Percentiles rank a stretch among this genome's conserved stretches.
Evolutionary conservation across 1,140 invertebrate genomes (phyloP).

Genomic region (Aphidius ervi): DNA sequence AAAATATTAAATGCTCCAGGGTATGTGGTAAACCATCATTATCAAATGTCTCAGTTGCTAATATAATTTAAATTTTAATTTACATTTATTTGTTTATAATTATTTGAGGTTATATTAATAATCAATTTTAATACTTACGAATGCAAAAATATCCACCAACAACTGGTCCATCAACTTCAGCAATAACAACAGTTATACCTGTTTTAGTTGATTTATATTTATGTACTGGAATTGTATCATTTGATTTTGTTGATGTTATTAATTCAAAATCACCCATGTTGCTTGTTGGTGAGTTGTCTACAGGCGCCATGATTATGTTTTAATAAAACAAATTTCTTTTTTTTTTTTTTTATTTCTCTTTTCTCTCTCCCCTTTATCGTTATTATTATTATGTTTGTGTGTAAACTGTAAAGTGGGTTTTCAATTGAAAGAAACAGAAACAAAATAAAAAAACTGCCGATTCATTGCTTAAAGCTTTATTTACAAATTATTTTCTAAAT

Average conservation of each 20-base stretch:
- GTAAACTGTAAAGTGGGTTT: too few species aligned
- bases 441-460: too few species aligned
- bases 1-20: constrained; percentile 86
- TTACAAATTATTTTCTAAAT: too few species aligned
- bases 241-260: constrained; percentile 61
- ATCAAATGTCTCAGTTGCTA: constrained; percentile 85
- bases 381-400: too few species aligned
- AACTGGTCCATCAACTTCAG: constrained; percentile 79
- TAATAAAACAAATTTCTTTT: too few species aligned
- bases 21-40: constrained; percentile 92
- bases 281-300: constrained; percentile 52
- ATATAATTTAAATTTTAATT: constrained; percentile 21
- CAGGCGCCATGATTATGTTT: constrained; percentile 51
- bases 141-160: constrained; percentile 83
- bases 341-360: too few species aligned
- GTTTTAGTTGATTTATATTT: constrained; percentile 78
- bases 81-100: constrained; percentile 1
- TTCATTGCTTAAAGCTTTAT: too few species aligned
- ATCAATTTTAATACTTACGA: constrained; percentile 56
- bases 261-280: constrained; percentile 59
- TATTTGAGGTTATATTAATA: background rate
- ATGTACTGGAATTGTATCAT: constrained; percentile 69
- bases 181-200: constrained; percentile 74
- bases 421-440: too few species aligned
- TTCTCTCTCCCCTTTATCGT: too few species aligned